Evolutionary conservation across 1,140 invertebrate genomes (phyloP).

Genomic region (Drosophila santomea): DNA sequence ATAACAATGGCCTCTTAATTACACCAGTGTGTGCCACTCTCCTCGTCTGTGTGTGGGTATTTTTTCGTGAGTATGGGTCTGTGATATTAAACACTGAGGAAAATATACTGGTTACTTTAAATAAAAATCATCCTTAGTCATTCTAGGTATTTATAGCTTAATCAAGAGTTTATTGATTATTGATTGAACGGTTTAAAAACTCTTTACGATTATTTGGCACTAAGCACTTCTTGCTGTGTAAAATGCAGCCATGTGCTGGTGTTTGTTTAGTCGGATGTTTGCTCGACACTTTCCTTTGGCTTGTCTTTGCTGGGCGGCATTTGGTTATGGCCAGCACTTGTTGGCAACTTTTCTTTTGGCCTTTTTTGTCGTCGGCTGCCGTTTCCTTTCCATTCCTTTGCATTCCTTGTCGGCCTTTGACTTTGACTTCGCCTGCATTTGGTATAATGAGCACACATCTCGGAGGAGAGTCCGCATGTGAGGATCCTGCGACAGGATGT

Average conservation of each 20-base stretch:
- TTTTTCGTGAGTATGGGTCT: slow-evolving; percentile 10
- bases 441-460: slow-evolving; percentile 73
- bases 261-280: slow-evolving; percentile 65
- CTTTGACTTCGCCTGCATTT: slow-evolving; percentile 46
- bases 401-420: slow-evolving; percentile 48
- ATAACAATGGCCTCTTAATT: slow-evolving; percentile 85
- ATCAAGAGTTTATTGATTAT: too few relatives aligned
- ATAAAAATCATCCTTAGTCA: not conserved
- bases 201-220: too few relatives aligned
- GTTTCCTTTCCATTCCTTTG: slow-evolving; percentile 21
- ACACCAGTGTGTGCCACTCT: slow-evolving; percentile 62
- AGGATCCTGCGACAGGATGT: slow-evolving; percentile 65
- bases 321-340: slow-evolving; percentile 55
- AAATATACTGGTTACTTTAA: not conserved
- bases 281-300: slow-evolving; percentile 76
- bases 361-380: slow-evolving; percentile 16
- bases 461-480: slow-evolving; percentile 27
- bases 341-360: slow-evolving; percentile 58
- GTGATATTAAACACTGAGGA: slow-evolving; percentile 10
- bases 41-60: slow-evolving; percentile 27
- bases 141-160: not conserved
- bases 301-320: slow-evolving; percentile 36
- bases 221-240: not conserved
- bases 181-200: too few relatives aligned
- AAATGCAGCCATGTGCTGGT: slow-evolving; percentile 14